Percentiles rank a stretch among this genome's conserved stretches.
Conservation (phyloP, 2,113 vertebrate species). For the Chaenogobius annularis region DNA sequence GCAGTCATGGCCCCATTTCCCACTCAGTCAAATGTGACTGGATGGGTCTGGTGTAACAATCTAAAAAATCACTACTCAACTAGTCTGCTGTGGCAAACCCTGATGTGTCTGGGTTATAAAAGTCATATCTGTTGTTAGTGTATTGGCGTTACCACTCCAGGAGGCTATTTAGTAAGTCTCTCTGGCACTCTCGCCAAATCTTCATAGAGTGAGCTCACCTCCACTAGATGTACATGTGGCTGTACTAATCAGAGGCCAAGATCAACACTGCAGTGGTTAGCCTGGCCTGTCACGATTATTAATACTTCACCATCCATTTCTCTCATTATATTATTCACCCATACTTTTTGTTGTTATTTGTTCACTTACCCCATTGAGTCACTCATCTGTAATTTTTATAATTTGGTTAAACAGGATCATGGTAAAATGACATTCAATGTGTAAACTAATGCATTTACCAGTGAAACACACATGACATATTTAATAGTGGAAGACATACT, state of each 20-base stretch:
- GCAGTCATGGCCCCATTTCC: not conserved
- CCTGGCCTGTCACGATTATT: slow-evolving; percentile 30
- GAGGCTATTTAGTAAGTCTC: slow-evolving; percentile 48
- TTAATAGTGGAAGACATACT: too few species aligned
- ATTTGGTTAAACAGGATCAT: not conserved
- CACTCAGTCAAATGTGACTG: not conserved
- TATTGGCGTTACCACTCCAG: slow-evolving; percentile 13
- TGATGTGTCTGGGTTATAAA: slow-evolving; percentile 2
- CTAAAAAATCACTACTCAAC: not conserved
- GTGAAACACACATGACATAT: not conserved
- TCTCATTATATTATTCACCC: not conserved
- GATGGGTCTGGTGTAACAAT: not conserved
- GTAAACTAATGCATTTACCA: not conserved
- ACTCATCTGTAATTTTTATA: not conserved
- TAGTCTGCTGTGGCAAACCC: not conserved
- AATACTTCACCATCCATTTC: not conserved
- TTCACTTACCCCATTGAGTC: not conserved
- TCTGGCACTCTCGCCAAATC: slow-evolving; percentile 1
- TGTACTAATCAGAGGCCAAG: slow-evolving; percentile 31
- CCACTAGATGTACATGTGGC: slow-evolving; percentile 12
- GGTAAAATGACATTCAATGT: not conserved
- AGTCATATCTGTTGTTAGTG: not conserved
- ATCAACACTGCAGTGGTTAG: slow-evolving; percentile 48
- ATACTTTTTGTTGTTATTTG: not conserved
- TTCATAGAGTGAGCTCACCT: slow-evolving; percentile 64